phyloP scores from a whole-genome alignment of 2,797 vertebrate species.

The Aphelocoma californica region DNA sequence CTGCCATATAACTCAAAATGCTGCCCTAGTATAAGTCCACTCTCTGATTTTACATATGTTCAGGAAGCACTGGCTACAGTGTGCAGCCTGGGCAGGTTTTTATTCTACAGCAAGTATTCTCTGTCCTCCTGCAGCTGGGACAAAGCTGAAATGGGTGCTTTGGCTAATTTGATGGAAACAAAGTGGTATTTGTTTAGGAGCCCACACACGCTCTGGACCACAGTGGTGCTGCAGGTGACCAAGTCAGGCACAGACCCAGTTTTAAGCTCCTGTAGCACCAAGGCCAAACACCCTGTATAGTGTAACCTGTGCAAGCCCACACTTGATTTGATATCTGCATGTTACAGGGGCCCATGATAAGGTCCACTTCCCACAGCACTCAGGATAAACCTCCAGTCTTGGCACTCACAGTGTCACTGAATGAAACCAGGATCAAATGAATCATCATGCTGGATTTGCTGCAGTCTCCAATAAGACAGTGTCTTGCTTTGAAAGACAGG shows the following conservation, averaged over 20 bases:
- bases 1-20: neutral
- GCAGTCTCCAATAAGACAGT: neutral
- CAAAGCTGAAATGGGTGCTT: neutral
- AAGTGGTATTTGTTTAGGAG: neutral
- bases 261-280: neutral
- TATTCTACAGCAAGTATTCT: neutral
- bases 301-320: neutral
- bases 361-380: neutral
- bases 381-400: neutral
- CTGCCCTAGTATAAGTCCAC: neutral
- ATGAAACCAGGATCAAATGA: neutral
- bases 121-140: neutral
- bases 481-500: no score
- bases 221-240: neutral
- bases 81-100: fast-evolving
- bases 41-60: fast-evolving
- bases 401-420: fast-evolving
- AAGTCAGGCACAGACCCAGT: neutral
- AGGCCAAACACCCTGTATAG: fast-evolving
- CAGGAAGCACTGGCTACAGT: neutral
- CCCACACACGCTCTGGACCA: neutral
- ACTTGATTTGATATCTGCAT: neutral
- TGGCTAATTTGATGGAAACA: neutral
- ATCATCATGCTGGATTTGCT: neutral
- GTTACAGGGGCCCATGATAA: neutral